Percentiles rank a stretch among this genome's conserved stretches.
These are phyloP conservation scores for Laupala kohalensis DNA, from an alignment of 1,140 invertebrate species.

Conservation along the genomic window DNA sequence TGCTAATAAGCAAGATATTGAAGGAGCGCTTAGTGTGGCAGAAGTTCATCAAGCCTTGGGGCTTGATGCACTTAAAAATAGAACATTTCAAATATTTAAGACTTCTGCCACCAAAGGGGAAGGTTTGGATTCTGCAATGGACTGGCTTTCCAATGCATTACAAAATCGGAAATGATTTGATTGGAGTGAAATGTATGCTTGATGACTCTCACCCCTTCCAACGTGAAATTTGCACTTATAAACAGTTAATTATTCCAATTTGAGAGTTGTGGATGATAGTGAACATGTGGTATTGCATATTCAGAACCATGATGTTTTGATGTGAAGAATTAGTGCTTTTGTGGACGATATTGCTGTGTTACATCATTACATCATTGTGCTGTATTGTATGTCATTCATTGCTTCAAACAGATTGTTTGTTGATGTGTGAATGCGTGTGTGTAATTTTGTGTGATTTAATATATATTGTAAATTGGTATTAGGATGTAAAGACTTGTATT, in stretches of 20 bases:
- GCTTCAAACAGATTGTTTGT: too few species aligned
- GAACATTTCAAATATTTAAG: slow-evolving; percentile 99
- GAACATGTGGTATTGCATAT: background rate
- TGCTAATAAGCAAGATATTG: slow-evolving; percentile 99
- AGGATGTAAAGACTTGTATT: too few species aligned
- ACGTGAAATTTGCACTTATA: background rate
- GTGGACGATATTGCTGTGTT: background rate
- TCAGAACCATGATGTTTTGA: background rate
- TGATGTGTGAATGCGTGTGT: too few species aligned
- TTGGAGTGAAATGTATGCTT: background rate
- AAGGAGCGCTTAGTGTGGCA: slow-evolving; percentile 87
- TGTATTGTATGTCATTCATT: too few species aligned
- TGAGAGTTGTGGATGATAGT: background rate
- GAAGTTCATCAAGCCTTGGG: slow-evolving; percentile 95
- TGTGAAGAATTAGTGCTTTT: background rate
- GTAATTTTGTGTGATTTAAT: too few species aligned
- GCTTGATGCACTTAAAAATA: slow-evolving; percentile 84
- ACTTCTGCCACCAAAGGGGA: slow-evolving; percentile 98
- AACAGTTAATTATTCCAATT: background rate
- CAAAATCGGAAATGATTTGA: slow-evolving; percentile 66
- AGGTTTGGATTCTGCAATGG: slow-evolving; percentile 97
- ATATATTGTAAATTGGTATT: too few species aligned
- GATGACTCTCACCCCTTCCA: background rate
- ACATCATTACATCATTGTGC: background rate
- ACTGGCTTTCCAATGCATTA: slow-evolving; percentile 87